These are phyloP conservation scores for Halcyon smyrnensis DNA, from an alignment of 2,797 vertebrate species.

Conservation along the genomic window DNA sequence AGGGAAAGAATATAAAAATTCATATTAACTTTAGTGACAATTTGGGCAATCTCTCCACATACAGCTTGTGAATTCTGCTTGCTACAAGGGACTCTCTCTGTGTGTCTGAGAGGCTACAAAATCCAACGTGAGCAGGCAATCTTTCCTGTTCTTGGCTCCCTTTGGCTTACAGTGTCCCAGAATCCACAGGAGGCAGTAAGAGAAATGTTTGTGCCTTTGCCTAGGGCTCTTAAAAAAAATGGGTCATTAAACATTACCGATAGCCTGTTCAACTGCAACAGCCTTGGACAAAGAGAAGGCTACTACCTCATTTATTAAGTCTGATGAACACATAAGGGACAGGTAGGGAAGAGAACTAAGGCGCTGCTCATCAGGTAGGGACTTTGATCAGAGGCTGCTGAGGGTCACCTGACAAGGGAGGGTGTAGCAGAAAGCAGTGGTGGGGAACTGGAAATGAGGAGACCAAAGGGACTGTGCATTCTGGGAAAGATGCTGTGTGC, in stretches of 20 bases:
- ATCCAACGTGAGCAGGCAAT: background rate
- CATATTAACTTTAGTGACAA: constrained; percentile 66
- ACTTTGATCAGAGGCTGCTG: background rate
- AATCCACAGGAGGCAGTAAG: background rate
- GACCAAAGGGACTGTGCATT: background rate
- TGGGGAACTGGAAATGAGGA: background rate
- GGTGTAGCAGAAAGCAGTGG: background rate
- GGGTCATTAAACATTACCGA: background rate
- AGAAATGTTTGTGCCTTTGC: constrained; percentile 24
- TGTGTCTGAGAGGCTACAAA: background rate
- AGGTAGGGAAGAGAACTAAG: background rate
- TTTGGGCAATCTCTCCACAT: constrained; percentile 40
- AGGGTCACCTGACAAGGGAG: background rate
- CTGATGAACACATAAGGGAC: background rate
- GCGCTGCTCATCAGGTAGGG: background rate
- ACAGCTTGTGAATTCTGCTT: constrained; percentile 43
- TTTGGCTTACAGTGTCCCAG: constrained; percentile 6
- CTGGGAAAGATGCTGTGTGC: background rate
- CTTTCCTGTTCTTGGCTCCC: constrained; percentile 13
- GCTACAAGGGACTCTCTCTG: background rate
- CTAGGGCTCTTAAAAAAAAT: background rate
- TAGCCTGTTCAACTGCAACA: background rate
- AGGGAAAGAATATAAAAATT: constrained; percentile 72
- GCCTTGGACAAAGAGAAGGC: background rate
- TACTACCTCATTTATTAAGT: background rate